Evolutionary conservation across 2,113 vertebrate species (phyloP).

Genomic region (Rhinopithecus roxellana): DNA sequence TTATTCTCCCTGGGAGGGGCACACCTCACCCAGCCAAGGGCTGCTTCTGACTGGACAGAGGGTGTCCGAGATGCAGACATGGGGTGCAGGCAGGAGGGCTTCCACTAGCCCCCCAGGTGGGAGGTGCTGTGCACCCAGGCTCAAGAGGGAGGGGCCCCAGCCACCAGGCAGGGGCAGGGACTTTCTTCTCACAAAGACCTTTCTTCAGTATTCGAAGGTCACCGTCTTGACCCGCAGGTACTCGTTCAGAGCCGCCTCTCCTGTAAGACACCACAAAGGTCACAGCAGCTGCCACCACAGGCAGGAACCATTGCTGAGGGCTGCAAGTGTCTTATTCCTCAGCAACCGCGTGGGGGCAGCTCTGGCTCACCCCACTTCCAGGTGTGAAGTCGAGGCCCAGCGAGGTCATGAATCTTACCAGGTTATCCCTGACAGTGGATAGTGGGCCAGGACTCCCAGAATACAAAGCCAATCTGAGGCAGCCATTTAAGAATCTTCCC

Average conservation of each 20-base stretch:
- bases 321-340: neutral
- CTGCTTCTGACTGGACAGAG: neutral
- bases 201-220: slow-evolving; percentile 89
- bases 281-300: neutral
- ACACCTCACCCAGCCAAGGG: neutral
- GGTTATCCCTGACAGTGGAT: neutral
- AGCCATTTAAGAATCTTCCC: neutral
- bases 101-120: neutral
- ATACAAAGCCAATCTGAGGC: neutral
- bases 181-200: neutral
- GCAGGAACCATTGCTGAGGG: neutral
- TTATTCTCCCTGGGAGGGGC: neutral
- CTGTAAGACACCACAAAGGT: slow-evolving; percentile 75
- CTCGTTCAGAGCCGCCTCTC: slow-evolving; percentile 92
- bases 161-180: neutral
- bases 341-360: too few species aligned
- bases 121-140: neutral
- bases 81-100: neutral
- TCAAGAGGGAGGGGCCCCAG: too few species aligned
- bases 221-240: slow-evolving; percentile 92
- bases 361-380: neutral
- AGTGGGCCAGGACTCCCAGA: neutral
- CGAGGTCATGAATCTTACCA: slow-evolving; percentile 79
- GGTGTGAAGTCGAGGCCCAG: neutral
- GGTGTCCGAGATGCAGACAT: fast-evolving